Base-by-base conservation (phyloP, 1,140 invertebrate species). In the Chelonus insularis region DNA sequence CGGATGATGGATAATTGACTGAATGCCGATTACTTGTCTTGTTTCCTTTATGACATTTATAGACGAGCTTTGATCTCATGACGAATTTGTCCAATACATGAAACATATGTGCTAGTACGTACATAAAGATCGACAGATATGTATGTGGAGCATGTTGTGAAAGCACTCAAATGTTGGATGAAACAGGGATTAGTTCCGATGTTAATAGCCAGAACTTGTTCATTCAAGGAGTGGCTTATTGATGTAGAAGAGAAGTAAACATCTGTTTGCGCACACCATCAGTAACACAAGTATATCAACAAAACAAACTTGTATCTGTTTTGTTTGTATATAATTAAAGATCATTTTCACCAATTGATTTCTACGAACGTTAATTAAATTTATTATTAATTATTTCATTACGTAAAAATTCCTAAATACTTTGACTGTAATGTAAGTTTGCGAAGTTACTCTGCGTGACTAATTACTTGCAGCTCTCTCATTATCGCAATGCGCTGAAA, bases 221-320 rank as follows among this genome's bases (percentile, higher is more conserved):
- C 62, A 69, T 72, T 71, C 55, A 57, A 57, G 57, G 47, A 68
- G 63, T 51, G 62, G 23, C 57, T 56, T 50, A 39, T 55, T 20
- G 47, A 52, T 43, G 51, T 51, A 37, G 51, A 6, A 23, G 14
- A 32, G 36, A 41, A 18, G 58, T 62, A 48, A 73, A 72, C 72
- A 76, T 76, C 73, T 76, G 73, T 70, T 68, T 65, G 67, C 61
- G 34, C 16, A 45, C 3, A 4, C 3, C 7, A 29, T 4, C 25
- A 29, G 25, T 4, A 29, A 7, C 25, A n/a, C n/a, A n/a, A n/a
- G n/a, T 29, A 45, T 45, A 66, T 69, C 51, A 56, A n/a, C 25
- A 29, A n/a, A n/a, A n/a, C n/a, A n/a, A n/a, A n/a, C n/a, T n/a
- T n/a, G n/a, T 29, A 29, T 29, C 7, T 7, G 25, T 29, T 29